Base-by-base conservation (phyloP, 2,888 invertebrate species). In the Ectropis crepuscularia region DNA sequence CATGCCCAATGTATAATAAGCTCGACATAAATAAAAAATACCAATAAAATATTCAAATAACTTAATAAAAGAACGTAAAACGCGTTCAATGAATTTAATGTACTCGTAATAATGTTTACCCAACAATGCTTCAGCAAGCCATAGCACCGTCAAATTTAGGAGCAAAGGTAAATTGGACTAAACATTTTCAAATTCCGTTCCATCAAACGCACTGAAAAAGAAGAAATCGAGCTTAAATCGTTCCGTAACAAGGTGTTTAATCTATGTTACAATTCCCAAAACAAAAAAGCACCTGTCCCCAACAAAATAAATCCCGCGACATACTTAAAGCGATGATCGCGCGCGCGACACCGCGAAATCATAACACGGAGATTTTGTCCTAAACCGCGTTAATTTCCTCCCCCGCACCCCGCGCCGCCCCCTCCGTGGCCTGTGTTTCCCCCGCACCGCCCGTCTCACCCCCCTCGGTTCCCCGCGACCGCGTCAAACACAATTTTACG, bases 401-500 rank as follows among this genome's bases (percentile, higher is more conserved):
- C 72, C 70, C 70, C 11, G 12, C 37, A 39, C 36, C 67, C 53
- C 48, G 45, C 64, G 43, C 70, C 68, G 72, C 71, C 68, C 59
- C 61, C 61, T 37, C 41, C 5, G 41, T 41, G 41, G 16, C 16
- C 16, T 28, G 16, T 28, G 16, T 28, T 28, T 4, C 16, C 16
- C 16, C 41, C 41, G 41, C 41, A 37, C 53, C 48, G 68, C 68
- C 53, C 47, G 46, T 28, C 79, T 28, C 16, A 28, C 16, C 16
- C 7, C 41, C 9, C 41, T 37, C 53, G 45, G 68, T 68, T 51
- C 47, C 42, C 81, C 86, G 85, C 81, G 83, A 83, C 87, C 83
- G 85, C 91, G 92, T 89, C 92, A 89, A 90, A 92, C 86, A 92
- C 92, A 93, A 93, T 93, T 93, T 92, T 90, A 88, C 91, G 92